phyloP scores from a whole-genome alignment of 2,888 invertebrate genomes.

The Hydrotaea diabolus region DNA sequence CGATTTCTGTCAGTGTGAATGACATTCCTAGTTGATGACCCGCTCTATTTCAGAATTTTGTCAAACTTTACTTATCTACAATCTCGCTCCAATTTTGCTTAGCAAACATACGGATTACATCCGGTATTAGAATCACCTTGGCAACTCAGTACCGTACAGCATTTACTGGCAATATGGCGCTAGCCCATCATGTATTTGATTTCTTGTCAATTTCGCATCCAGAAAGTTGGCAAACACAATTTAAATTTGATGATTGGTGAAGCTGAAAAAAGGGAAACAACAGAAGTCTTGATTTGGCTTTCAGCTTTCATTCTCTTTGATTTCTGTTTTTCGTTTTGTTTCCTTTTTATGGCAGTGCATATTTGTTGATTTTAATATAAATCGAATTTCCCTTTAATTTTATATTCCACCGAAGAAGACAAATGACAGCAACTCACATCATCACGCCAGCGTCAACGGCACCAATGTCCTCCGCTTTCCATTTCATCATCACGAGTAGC shows the following conservation, averaged over 20 bases:
- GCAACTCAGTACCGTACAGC: background rate
- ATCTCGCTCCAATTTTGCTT: no score
- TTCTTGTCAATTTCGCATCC: slow-evolving; percentile 39
- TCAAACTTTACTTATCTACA: no score
- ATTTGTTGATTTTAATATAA: slow-evolving; percentile 72
- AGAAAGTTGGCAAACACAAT: slow-evolving; percentile 46
- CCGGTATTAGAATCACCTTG: background rate
- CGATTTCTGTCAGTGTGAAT: no score
- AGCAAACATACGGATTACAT: no score
- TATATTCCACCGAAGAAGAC: slow-evolving; percentile 70
- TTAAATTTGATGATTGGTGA: slow-evolving; percentile 38
- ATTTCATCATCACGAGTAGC: background rate
- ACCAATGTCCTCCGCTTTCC: slow-evolving; percentile 6
- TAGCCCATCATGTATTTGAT: slow-evolving; percentile 1
- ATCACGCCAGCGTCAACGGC: background rate
- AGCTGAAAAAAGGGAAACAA: slow-evolving; percentile 25
- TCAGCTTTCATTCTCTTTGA: slow-evolving; percentile 22
- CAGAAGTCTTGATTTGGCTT: slow-evolving; percentile 55
- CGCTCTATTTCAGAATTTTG: no score
- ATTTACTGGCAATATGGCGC: slow-evolving; percentile 20
- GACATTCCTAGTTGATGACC: no score
- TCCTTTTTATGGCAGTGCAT: slow-evolving; percentile 14
- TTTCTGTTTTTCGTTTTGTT: slow-evolving; percentile 1
- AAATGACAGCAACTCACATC: slow-evolving; percentile 46
- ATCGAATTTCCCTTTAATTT: slow-evolving; percentile 75